These are phyloP conservation scores for Urocitellus parryii DNA, from an alignment of 2,113 vertebrate genomes.

Conservation along the genomic window DNA sequence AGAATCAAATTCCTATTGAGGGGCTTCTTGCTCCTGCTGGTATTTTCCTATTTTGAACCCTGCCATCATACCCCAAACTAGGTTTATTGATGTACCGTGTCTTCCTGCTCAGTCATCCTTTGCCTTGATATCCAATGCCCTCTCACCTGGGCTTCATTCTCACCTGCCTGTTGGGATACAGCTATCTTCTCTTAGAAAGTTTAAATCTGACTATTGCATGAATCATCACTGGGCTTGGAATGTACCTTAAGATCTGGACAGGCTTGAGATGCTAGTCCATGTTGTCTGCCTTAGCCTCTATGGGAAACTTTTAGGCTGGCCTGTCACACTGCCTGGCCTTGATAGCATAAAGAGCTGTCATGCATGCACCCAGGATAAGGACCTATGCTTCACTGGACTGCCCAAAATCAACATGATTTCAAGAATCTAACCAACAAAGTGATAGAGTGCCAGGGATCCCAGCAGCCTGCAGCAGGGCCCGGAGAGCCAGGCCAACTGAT, in stretches of 20 bases:
- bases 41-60: neutral
- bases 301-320: neutral
- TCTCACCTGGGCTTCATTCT: neutral
- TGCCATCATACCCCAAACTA: neutral
- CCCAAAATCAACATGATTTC: neutral
- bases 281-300: neutral
- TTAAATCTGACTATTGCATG: neutral
- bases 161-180: neutral
- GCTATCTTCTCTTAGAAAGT: neutral
- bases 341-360: neutral
- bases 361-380: neutral
- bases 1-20: neutral
- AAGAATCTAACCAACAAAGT: neutral
- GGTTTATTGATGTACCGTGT: neutral
- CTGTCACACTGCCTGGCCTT: neutral
- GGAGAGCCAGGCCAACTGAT: too few relatives aligned
- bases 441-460: too few relatives aligned
- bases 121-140: neutral
- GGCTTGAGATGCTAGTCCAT: neutral
- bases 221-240: neutral
- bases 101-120: neutral
- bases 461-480: too few relatives aligned
- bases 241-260: neutral
- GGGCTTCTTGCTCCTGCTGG: neutral
- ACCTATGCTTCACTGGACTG: neutral